Evolutionary conservation across 2,113 vertebrate genomes (phyloP), one percentile per base, ranked within the genome.

Genomic region (Chionomys nivalis): DNA sequence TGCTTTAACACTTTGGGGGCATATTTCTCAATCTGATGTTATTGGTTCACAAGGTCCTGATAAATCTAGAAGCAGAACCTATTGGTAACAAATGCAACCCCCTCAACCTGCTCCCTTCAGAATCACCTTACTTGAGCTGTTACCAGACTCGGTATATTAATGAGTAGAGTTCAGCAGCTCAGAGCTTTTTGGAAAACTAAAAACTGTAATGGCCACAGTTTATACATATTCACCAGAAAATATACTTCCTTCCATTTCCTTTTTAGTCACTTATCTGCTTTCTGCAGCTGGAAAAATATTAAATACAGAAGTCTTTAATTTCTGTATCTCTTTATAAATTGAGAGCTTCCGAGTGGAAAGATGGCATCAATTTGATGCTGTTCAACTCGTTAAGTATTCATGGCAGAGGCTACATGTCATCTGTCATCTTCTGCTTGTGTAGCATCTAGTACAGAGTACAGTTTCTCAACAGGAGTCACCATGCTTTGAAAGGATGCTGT

Each of bases 51-150:
- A 42, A 79, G 78, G 42, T 58, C 7, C 70, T 70, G 8, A 21
- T 73, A 93, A 96, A n/a, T 70, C n/a, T 21, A 26, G n/a, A 76
- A 76, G 9, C 76, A 2, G 55, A 92, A 79, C 17, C 42, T 87
- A 58, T 76, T 75, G 73, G 9, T 87, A 83, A 86, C 70, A 33
- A 87, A 79, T 42, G 11, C 4, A 12, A 14, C 77, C 72, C 73
- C 47, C n/a, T 94, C 42, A 77, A 0, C 16, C 68, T 66, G 44
- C 93, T 91, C 77, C 79, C 21, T 58, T 73, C 81, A 73, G 77
- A 93, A 86, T 96, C 87, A 90, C 55, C 92, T 96, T 94, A 94
- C 79, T 94, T 91, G 58, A 42, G 26, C 93, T 89, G 33, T 91
- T 92, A 95, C 88, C 87, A 49, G 85, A 81, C 65, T 83, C 76